Base-by-base conservation (phyloP, 1,140 invertebrate genomes). In the Drosophila littoralis region DNA sequence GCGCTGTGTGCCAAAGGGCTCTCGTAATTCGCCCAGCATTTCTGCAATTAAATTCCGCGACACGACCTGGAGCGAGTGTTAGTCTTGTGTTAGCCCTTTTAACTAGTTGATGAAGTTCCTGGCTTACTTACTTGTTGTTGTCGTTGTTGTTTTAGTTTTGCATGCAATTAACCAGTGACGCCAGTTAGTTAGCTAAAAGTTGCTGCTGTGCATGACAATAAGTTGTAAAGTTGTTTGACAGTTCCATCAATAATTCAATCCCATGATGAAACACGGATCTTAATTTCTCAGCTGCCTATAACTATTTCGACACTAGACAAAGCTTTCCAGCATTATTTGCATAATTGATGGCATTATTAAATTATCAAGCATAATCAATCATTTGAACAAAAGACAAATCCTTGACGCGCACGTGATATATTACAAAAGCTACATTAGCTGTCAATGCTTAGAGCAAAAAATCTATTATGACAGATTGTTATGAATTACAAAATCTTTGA, bases 31-130 rank as follows among this genome's bases (percentile, higher is more conserved):
- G 40, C 55, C 22, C 42, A 50, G 72, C 68, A 74, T 69, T 79
- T 71, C 78, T n/a, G 54, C 76, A 79, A 80, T 83, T 82, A 77
- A 80, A 80, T 72, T 71, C 60, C 65, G 66, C 17, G 9, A 51
- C 22, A 28, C 13, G 22, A 6, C 3, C 10, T 5, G 22, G 22
- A 5, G 4, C 0, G 22, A 33, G 48, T 13, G 12, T 51, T 51
- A n/a, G 28, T 64, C 46, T 52, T 58, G 15, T 48, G 15, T 55
- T 58, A 3, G 2, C 17, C 1, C 13, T 6, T 40, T 40, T 64
- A 35, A 12, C 43, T 42, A 32, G 60, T 50, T 63, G 42, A 40
- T 52, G 12, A 58, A 65, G 42, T 55, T 10, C 32, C 32, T 55
- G 10, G 40, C 50, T 43, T 52, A 9, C 6, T 52, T 52, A 15